phyloP scores from a whole-genome alignment of 2,113 vertebrate species.

The Tychaedon coryphoeus region DNA sequence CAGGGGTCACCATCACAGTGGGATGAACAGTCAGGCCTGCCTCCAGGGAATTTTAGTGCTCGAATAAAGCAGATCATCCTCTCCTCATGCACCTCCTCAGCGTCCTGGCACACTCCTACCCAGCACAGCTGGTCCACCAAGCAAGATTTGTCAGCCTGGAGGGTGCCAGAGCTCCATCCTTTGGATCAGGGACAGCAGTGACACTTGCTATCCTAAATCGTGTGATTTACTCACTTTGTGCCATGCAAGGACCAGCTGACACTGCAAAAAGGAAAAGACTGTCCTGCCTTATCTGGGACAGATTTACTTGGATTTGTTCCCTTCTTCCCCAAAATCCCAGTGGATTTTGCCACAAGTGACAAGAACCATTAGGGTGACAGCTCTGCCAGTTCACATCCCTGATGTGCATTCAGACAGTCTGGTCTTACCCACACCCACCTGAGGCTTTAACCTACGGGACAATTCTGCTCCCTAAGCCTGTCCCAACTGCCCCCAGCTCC shows the following conservation, averaged over 20 bases:
- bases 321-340: neutral
- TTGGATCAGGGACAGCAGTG: neutral
- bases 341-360: neutral
- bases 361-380: neutral
- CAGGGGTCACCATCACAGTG: neutral
- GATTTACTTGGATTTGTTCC: neutral
- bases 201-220: neutral
- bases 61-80: neutral
- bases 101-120: neutral
- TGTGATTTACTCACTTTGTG: neutral
- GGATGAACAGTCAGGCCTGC: neutral
- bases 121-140: neutral
- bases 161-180: neutral
- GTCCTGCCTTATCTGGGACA: neutral
- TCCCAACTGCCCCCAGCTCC: neutral
- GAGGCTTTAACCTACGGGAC: neutral
- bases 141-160: neutral
- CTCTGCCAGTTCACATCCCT: neutral
- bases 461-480: neutral
- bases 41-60: neutral
- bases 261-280: neutral
- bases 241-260: neutral
- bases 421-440: neutral
- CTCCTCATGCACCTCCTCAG: neutral
- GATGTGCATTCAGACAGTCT: accelerated